Evolutionary conservation across 2,888 invertebrate genomes (phyloP).

Genomic region (Tachina fera): DNA sequence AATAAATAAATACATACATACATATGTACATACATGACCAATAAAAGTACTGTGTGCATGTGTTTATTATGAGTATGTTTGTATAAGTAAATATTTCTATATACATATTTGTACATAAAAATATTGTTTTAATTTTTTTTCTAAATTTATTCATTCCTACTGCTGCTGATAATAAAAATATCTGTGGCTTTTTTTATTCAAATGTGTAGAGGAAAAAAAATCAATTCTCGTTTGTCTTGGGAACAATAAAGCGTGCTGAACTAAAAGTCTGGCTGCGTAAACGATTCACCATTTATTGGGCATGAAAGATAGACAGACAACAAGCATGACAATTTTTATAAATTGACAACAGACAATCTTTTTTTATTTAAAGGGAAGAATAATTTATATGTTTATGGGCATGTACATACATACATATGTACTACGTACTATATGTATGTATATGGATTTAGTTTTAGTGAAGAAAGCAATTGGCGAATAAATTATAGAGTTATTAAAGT

Average conservation of each 20-base stretch:
- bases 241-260: slow-evolving; percentile 50
- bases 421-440: too few relatives aligned
- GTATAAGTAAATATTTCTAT: background rate
- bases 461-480: background rate
- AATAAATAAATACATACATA: background rate
- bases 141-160: slow-evolving; percentile 42
- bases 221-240: slow-evolving; percentile 12
- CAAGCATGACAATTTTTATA: slow-evolving; percentile 20
- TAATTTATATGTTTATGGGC: background rate
- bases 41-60: background rate
- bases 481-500: slow-evolving; percentile 3
- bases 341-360: slow-evolving; percentile 15
- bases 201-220: background rate
- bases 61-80: background rate
- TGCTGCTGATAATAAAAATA: slow-evolving; percentile 18
- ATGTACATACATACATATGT: background rate
- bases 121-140: slow-evolving; percentile 7
- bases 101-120: background rate
- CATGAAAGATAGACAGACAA: background rate
- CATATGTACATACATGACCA: background rate
- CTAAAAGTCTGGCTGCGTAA: slow-evolving; percentile 26
- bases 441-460: background rate
- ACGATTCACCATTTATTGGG: slow-evolving; percentile 12
- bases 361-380: background rate
- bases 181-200: slow-evolving; percentile 7